Evolutionary conservation across 2,797 vertebrate species (phyloP).

Genomic region (Hozukius guyotensis): DNA sequence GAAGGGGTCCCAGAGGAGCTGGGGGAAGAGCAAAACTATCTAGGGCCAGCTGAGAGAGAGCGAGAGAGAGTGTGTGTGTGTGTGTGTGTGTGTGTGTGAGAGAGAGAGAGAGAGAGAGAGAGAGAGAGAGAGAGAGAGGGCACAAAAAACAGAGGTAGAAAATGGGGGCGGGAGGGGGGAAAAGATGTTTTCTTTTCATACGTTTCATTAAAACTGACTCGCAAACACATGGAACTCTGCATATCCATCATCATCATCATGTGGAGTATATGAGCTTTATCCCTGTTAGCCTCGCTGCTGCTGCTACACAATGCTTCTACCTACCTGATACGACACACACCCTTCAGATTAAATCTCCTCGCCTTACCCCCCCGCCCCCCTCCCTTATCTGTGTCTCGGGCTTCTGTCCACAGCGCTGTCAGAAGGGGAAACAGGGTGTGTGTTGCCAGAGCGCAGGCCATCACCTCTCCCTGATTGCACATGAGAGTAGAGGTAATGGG

Average conservation of each 20-base stretch:
- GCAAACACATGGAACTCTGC: constrained; percentile 65
- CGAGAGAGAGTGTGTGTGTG: background rate
- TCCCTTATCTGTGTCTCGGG: constrained; percentile 32
- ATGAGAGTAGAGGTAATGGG: constrained; percentile 82
- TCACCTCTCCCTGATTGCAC: constrained; percentile 80
- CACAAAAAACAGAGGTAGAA: constrained; percentile 58
- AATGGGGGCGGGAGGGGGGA: constrained; percentile 22
- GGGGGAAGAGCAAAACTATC: constrained; percentile 80
- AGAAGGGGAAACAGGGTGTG: constrained; percentile 68
- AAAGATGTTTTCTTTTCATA: constrained; percentile 66
- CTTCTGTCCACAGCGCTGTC: constrained; percentile 71
- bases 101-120: constrained; percentile 15
- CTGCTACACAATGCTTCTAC: constrained; percentile 31
- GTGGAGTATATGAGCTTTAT: constrained; percentile 28
- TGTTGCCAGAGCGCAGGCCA: constrained; percentile 78
- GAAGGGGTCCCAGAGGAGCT: constrained; percentile 79
- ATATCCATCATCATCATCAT: constrained; percentile 70
- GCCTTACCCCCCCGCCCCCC: constrained; percentile 15
- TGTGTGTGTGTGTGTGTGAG: background rate
- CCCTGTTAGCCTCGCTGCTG: constrained; percentile 40
- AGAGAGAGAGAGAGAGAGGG: constrained; percentile 16
- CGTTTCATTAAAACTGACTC: constrained; percentile 71
- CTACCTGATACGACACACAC: constrained; percentile 41
- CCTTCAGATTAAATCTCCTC: constrained; percentile 71
- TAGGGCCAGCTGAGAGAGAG: constrained; percentile 73